Evolutionary conservation across 2,113 vertebrate species (phyloP).

Genomic region (Microtus richardsoni): DNA sequence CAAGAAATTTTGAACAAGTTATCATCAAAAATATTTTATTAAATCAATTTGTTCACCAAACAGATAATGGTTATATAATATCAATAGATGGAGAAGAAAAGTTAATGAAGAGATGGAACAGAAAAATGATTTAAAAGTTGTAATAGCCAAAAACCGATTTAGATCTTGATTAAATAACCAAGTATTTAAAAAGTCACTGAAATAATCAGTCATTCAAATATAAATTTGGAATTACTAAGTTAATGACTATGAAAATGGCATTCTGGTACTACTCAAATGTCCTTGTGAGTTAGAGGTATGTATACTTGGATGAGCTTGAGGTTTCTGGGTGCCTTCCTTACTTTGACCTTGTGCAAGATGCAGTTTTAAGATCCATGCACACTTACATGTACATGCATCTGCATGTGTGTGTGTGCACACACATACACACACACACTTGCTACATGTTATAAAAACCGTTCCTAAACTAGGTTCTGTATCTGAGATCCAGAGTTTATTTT

Average conservation of each 20-base stretch:
- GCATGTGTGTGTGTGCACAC: not conserved
- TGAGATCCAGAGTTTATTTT: slow-evolving; percentile 62
- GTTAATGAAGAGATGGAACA: not conserved
- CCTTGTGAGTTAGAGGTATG: slow-evolving; percentile 36
- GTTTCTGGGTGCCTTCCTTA: slow-evolving; percentile 23
- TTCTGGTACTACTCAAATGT: slow-evolving; percentile 53
- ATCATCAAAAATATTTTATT: slow-evolving; percentile 58
- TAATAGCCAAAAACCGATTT: slow-evolving; percentile 25
- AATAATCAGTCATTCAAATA: slow-evolving; percentile 47
- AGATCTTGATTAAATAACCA: slow-evolving; percentile 47
- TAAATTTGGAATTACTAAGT: slow-evolving; percentile 40
- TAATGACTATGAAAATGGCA: slow-evolving; percentile 43
- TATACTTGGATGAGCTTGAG: slow-evolving; percentile 45
- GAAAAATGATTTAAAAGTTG: not conserved
- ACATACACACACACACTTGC: not conserved
- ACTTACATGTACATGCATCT: not conserved
- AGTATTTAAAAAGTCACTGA: slow-evolving; percentile 34
- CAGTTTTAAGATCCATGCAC: slow-evolving; percentile 7
- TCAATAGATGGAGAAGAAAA: not conserved
- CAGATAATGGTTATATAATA: slow-evolving; percentile 44
- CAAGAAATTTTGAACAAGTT: slow-evolving; percentile 48
- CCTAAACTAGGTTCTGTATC: slow-evolving; percentile 20
- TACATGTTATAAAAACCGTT: slow-evolving; percentile 21
- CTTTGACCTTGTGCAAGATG: slow-evolving; percentile 30
- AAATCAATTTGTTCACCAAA: slow-evolving; percentile 60